These are phyloP conservation scores for Pogona vitticeps DNA, from an alignment of 2,113 vertebrate species.

Conservation along the genomic window DNA sequence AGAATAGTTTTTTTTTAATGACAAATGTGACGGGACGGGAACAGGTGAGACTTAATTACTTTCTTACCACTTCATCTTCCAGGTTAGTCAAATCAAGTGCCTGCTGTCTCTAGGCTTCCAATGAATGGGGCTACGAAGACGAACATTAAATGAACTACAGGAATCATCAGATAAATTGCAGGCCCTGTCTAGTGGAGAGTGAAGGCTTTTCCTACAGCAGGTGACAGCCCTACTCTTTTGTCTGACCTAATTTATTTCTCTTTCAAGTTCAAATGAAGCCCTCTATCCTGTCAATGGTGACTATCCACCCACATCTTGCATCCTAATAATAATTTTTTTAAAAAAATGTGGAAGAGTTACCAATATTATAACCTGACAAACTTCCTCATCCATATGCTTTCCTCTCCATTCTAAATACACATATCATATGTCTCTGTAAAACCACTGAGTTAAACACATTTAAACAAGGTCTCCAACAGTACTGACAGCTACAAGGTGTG, in stretches of 20 bases:
- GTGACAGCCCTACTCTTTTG: constrained; percentile 77
- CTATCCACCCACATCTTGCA: constrained; percentile 39
- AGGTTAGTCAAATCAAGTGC: constrained; percentile 32
- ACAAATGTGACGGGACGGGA: not conserved
- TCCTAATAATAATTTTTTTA: constrained; percentile 35
- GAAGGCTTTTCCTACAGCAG: constrained; percentile 67
- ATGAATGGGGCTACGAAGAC: constrained; percentile 42
- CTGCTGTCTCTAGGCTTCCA: constrained; percentile 45
- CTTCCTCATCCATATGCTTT: constrained; percentile 27
- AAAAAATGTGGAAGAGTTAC: not conserved
- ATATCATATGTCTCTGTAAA: rapidly evolving
- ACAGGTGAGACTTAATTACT: not conserved
- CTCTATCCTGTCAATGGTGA: constrained; percentile 54
- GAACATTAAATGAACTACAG: constrained; percentile 71
- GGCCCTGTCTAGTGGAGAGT: constrained; percentile 60
- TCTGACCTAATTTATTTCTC: constrained; percentile 83
- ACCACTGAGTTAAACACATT: not conserved
- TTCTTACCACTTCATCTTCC: constrained; percentile 16
- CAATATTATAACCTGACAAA: constrained; percentile 24
- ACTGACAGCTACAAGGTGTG: rapidly evolving
- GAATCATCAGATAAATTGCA: constrained; percentile 76
- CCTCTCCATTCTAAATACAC: constrained; percentile 6
- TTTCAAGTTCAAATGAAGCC: constrained; percentile 73
- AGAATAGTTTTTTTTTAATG: constrained; percentile 17
- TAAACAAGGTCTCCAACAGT: constrained; percentile 40